Evolutionary conservation across 2,113 vertebrate species (phyloP).

Genomic region (Ranitomeya variabilis): DNA sequence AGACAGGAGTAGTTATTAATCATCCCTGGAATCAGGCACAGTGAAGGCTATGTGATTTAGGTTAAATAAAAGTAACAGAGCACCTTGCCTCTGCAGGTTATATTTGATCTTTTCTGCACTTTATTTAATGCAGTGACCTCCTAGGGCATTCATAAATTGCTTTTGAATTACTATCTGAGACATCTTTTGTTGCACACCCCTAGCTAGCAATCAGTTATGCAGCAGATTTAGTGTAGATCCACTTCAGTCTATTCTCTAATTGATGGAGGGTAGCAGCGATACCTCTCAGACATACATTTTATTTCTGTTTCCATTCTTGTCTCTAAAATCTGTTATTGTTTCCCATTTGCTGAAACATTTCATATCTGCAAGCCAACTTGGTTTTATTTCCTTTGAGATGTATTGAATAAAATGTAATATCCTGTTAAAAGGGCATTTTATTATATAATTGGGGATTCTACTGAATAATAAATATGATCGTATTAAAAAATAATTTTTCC

Average conservation of each 20-base stretch:
- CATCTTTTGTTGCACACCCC: slow-evolving; percentile 54
- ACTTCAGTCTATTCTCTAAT: slow-evolving; percentile 50
- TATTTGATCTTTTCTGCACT: slow-evolving; percentile 62
- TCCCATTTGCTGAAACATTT: background rate
- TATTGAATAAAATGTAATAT: background rate
- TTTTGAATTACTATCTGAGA: slow-evolving; percentile 64
- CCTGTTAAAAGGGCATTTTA: background rate
- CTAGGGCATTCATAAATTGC: slow-evolving; percentile 62
- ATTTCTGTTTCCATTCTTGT: slow-evolving; percentile 1
- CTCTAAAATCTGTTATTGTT: slow-evolving; percentile 15
- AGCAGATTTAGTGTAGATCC: slow-evolving; percentile 56
- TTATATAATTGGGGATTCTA: background rate
- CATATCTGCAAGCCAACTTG: background rate
- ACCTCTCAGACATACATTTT: slow-evolving; percentile 14
- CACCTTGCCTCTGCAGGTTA: slow-evolving; percentile 60
- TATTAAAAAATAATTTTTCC: background rate
- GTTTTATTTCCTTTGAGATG: background rate
- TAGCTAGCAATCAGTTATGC: slow-evolving; percentile 56
- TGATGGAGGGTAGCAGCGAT: slow-evolving; percentile 28
- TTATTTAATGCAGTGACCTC: slow-evolving; percentile 63
- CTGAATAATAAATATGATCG: background rate
- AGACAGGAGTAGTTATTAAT: slow-evolving; percentile 57
- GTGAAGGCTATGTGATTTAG: slow-evolving; percentile 63
- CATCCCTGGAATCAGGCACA: slow-evolving; percentile 58
- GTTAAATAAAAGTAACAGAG: slow-evolving; percentile 60